Evolutionary conservation across 1,140 invertebrate species (phyloP).

Genomic region (Zophobas morio): DNA sequence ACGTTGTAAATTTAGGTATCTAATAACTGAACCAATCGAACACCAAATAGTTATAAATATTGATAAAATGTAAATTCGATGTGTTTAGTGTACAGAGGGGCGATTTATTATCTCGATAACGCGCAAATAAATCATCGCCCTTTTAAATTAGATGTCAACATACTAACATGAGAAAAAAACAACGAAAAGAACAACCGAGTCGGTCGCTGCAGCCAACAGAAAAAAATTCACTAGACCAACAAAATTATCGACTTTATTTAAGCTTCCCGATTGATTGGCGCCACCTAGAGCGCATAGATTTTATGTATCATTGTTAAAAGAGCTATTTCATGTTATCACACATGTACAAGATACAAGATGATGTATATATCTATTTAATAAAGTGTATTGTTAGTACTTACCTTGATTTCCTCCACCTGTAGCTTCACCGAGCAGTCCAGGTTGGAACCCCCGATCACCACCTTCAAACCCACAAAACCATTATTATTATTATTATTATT

Average conservation of each 20-base stretch:
- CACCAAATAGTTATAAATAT: constrained; percentile 39
- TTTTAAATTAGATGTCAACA: constrained; percentile 36
- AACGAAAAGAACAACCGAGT: background rate
- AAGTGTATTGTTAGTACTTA: constrained; percentile 72
- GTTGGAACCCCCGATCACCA: constrained; percentile 88
- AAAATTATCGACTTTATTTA: constrained; percentile 55
- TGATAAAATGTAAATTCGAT: constrained; percentile 15
- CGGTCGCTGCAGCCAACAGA: constrained; percentile 12
- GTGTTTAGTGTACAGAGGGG: constrained; percentile 24
- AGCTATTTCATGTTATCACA: constrained; percentile 60
- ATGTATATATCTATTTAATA: constrained; percentile 66
- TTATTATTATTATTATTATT: too few relatives aligned
- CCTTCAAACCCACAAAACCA: constrained; percentile 69
- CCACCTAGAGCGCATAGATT: constrained; percentile 43
- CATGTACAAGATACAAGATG: constrained; percentile 55
- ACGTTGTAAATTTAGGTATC: constrained; percentile 26
- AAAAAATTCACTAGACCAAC: constrained; percentile 49
- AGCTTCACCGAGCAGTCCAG: constrained; percentile 82
- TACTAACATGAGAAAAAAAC: background rate
- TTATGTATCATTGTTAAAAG: constrained; percentile 59
- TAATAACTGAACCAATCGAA: constrained; percentile 42
- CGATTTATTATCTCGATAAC: constrained; percentile 17
- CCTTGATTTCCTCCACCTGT: constrained; percentile 76
- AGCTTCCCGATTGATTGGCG: constrained; percentile 56
- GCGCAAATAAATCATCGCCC: constrained; percentile 17